Base-by-base conservation (phyloP, 2,888 invertebrate genomes). In the Ophion obscuratus region DNA sequence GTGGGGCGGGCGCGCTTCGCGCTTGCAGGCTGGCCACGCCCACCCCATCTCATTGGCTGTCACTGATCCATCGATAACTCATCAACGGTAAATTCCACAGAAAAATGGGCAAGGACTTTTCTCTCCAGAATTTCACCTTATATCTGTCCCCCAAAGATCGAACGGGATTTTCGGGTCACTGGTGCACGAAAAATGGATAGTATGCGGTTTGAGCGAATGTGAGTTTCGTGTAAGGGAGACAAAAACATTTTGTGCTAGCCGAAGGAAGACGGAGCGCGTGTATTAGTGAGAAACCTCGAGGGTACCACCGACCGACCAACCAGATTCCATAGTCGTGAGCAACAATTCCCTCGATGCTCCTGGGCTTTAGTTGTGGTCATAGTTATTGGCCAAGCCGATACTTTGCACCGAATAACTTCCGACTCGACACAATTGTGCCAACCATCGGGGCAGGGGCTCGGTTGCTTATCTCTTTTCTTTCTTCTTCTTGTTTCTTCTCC, bases 221-320 rank as follows among this genome's bases (percentile, higher is more conserved):
- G 67, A 81, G 61, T 81, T 81, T 70, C 71, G 81, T 67, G 76
- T 47, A 68, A 67, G n/a, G 77, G 74, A 24, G 73, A 77, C 62
- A 59, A 53, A 78, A 74, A 66, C 73, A 74, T 68, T 78, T 68
- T 62, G 78, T 68, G 83, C 24, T 6, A 47, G 74, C 53, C 6
- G 3, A 64, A 68, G 73, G 5, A 67, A 74, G 67, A 81, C 61
- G 73, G 67, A 74, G 36, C 57, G 77, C 68, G 62, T 67, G 84
- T 78, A 85, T 78, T 70, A 75, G 77, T 62, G 78, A 71, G 59
- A 76, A 59, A 57, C 57, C 75, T 83, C 79, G 31, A 64, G 79
- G 64, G 79, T 75, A 78, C 83, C 83, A 70, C 62, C 83, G 61
- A 71, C 62, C 53, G 62, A 57, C 74, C 71, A 36, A 20, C 71